phyloP scores from a whole-genome alignment of 2,888 invertebrate genomes.

The Euphydryas editha region DNA sequence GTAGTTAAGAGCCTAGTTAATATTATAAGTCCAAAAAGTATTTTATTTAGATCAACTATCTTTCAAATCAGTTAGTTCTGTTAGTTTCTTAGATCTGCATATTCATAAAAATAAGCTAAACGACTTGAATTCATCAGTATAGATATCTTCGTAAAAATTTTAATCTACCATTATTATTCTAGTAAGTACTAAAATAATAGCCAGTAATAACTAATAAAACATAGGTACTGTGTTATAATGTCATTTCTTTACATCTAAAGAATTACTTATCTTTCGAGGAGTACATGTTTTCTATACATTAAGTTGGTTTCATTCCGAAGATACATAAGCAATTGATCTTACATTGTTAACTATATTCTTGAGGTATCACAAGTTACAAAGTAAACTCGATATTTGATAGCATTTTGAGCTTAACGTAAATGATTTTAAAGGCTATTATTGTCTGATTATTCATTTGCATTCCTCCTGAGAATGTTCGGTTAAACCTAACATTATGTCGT shows the following conservation, averaged over 20 bases:
- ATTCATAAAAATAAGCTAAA: no score
- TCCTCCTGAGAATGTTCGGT: conserved; percentile 30
- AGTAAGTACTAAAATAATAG: no score
- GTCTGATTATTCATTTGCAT: not conserved
- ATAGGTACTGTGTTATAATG: no score
- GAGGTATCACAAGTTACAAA: conserved; percentile 24
- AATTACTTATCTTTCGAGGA: not conserved
- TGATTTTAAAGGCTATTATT: not conserved
- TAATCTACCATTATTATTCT: no score
- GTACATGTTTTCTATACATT: conserved; percentile 1
- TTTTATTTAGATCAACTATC: no score
- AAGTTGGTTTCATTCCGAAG: conserved; percentile 22
- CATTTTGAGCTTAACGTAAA: conserved; percentile 12
- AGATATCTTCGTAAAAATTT: no score
- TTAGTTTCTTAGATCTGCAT: no score
- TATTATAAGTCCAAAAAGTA: no score
- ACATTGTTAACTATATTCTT: conserved; percentile 36
- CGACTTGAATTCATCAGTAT: no score
- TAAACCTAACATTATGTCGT: conserved; percentile 29
- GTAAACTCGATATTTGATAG: not conserved
- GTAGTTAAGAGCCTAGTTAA: no score
- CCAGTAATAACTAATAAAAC: no score
- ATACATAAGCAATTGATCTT: conserved; percentile 38
- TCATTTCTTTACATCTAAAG: not conserved
- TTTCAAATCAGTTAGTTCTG: no score